Percentiles rank a stretch among this genome's conserved stretches.
These are phyloP conservation scores for Lutjanus campechanus DNA, from an alignment of 2,797 vertebrate genomes.

Conservation along the genomic window DNA sequence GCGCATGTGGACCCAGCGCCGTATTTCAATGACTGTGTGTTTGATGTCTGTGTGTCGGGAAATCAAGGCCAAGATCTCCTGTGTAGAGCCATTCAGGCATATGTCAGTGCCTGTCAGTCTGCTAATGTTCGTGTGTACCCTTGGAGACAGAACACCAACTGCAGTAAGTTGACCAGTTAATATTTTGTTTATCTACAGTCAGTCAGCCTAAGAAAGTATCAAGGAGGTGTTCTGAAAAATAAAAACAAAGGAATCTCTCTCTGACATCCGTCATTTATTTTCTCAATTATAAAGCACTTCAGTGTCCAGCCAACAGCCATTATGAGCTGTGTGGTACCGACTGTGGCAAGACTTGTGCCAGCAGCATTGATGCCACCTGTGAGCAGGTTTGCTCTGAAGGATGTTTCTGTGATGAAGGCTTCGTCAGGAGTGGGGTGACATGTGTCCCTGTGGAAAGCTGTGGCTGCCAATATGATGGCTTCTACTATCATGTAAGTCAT, in stretches of 20 bases:
- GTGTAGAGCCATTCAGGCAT: constrained; percentile 80
- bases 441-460: constrained; percentile 77
- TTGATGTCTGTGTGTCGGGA: constrained; percentile 81
- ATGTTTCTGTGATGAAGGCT: constrained; percentile 81
- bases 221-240: background rate
- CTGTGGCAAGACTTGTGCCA: constrained; percentile 76
- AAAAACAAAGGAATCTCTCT: background rate
- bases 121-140: constrained; percentile 67
- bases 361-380: constrained; percentile 66
- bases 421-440: constrained; percentile 69
- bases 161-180: constrained; percentile 79
- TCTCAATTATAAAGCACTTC: constrained; percentile 44
- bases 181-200: background rate
- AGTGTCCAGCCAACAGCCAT: constrained; percentile 78
- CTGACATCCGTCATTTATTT: background rate
- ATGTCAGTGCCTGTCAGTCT: constrained; percentile 86
- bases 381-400: constrained; percentile 77
- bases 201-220: too few species aligned
- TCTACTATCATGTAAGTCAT: constrained; percentile 75
- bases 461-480: constrained; percentile 77
- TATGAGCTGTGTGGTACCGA: constrained; percentile 84
- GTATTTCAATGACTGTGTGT: constrained; percentile 85
- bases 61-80: constrained; percentile 46
- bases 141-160: constrained; percentile 86
- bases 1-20: constrained; percentile 70